Conservation (phyloP, 2,888 invertebrate genomes). For the Odontocerum albicorne region DNA sequence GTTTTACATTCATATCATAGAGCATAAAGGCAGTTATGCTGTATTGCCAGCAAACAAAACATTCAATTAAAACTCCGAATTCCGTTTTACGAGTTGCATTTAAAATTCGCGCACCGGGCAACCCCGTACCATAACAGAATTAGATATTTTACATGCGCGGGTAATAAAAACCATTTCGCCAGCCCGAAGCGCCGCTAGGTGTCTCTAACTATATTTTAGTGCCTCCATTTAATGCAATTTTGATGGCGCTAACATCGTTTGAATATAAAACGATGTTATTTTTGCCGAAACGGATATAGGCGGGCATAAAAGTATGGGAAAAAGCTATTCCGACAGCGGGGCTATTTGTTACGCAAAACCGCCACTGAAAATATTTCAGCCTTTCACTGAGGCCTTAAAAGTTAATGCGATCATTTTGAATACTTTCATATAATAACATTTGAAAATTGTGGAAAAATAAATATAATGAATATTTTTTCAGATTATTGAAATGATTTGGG, state of each 20-base stretch:
- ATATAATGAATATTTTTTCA: too few relatives aligned
- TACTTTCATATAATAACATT: too few relatives aligned
- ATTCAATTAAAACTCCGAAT: constrained; percentile 23
- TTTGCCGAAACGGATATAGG: constrained; percentile 34
- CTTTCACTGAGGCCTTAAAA: constrained; percentile 16
- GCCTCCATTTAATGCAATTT: constrained; percentile 37
- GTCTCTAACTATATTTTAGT: constrained; percentile 36
- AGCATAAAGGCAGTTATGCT: too few relatives aligned
- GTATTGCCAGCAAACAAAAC: too few relatives aligned
- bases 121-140: constrained; percentile 31
- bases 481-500: too few relatives aligned
- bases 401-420: too few relatives aligned
- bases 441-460: too few relatives aligned
- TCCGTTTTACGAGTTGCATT: constrained; percentile 20
- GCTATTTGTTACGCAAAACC: constrained; percentile 17
- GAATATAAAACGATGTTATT: constrained; percentile 37
- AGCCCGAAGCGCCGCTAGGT: constrained; percentile 19
- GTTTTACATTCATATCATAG: too few relatives aligned
- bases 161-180: constrained; percentile 35
- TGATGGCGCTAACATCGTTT: constrained; percentile 37
- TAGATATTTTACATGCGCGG: constrained; percentile 36
- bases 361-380: constrained; percentile 24
- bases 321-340: constrained; percentile 26
- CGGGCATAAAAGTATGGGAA: constrained; percentile 34
- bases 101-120: constrained; percentile 11